These are phyloP conservation scores for Canis aureus DNA, from an alignment of 2,113 vertebrate species.

Conservation along the genomic window DNA sequence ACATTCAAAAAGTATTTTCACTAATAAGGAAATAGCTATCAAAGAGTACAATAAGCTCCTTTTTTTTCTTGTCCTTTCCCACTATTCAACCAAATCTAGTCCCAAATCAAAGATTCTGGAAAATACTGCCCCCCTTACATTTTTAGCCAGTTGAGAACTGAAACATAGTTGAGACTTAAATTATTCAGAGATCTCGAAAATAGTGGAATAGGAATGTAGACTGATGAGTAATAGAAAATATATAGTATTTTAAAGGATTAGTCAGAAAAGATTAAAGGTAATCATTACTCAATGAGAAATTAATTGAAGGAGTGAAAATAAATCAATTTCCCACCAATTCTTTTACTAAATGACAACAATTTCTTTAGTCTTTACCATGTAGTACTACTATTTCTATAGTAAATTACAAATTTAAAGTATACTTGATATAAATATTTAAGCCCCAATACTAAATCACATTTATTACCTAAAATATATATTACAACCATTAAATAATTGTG, in stretches of 20 bases:
- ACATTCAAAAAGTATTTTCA: neutral
- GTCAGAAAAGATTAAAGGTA: neutral
- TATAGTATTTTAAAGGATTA: neutral
- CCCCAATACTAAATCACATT: neutral
- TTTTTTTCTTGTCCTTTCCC: neutral
- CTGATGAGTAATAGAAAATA: neutral
- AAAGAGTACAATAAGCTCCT: neutral
- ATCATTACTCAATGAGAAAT: neutral
- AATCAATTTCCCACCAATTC: neutral
- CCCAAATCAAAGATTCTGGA: neutral
- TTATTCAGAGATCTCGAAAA: neutral
- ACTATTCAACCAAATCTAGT: neutral
- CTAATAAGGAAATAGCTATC: neutral
- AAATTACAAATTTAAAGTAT: neutral
- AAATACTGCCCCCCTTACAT: neutral
- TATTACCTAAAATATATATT: slow-evolving; percentile 1
- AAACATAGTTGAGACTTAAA: neutral
- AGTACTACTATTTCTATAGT: neutral
- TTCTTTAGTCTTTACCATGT: neutral
- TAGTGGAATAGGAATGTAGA: neutral
- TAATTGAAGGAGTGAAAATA: neutral
- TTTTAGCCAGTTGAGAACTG: neutral
- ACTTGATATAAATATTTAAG: slow-evolving; percentile 18
- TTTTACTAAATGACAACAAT: neutral
- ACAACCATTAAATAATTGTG: neutral